phyloP scores from a whole-genome alignment of 1,140 invertebrate genomes.

The Zeugodacus cucurbitae region DNA sequence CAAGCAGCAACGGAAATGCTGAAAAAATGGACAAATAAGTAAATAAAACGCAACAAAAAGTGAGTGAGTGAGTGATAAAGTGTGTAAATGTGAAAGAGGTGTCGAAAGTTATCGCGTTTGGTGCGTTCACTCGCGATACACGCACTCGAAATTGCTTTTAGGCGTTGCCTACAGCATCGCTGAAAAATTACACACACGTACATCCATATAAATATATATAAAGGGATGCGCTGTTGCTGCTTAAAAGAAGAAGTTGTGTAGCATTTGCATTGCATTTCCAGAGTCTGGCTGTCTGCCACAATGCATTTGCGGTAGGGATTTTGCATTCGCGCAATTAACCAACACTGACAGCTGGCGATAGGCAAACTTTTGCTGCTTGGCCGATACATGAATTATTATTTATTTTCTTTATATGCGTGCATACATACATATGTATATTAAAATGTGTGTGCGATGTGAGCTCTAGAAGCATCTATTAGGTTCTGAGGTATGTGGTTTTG shows the following conservation, averaged over 20 bases:
- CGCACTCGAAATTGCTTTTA: conserved; percentile 37
- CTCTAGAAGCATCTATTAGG: too few species aligned
- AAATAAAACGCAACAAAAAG: not conserved
- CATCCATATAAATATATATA: not conserved
- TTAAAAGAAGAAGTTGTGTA: not conserved
- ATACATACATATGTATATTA: too few species aligned
- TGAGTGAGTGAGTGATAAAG: not conserved
- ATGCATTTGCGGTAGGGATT: not conserved
- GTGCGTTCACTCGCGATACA: not conserved
- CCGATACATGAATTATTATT: not conserved
- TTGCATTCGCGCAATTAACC: conserved; percentile 7
- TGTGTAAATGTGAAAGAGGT: conserved; percentile 19
- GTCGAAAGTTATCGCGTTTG: conserved; percentile 5
- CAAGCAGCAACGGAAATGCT: not conserved
- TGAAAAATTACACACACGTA: not conserved
- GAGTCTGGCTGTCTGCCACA: not conserved
- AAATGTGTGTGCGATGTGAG: too few species aligned
- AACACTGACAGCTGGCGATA: conserved; percentile 15
- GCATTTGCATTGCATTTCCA: not conserved
- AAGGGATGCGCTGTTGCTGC: not conserved
- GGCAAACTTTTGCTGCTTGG: not conserved
- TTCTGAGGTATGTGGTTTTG: too few species aligned
- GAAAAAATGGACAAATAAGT: not conserved
- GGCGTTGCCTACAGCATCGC: not conserved
- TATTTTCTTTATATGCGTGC: not conserved